A percentile compares a stretch with the other conserved stretches of the same genome.
phyloP scores from a whole-genome alignment of 2,797 vertebrate genomes.

The Phyllotis vaccarum region DNA sequence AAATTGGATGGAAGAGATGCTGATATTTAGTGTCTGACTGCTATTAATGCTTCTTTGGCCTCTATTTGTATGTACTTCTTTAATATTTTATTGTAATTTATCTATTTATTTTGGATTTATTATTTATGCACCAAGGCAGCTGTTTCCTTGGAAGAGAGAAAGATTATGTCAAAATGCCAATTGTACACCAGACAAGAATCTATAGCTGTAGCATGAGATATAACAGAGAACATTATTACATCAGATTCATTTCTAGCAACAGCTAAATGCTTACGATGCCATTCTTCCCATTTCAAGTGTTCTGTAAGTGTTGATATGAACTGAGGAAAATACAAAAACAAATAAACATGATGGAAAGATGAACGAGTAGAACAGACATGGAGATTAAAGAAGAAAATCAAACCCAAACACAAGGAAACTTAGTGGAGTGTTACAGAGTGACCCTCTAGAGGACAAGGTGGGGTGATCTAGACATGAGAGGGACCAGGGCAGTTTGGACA shows the following conservation, averaged over 20 bases:
- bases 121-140: slow-evolving; percentile 59
- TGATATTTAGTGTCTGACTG: slow-evolving; percentile 37
- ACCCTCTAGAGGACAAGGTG: slow-evolving; percentile 54
- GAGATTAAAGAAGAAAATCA: slow-evolving; percentile 68
- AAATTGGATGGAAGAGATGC: neutral
- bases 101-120: slow-evolving; percentile 61
- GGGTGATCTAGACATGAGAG: slow-evolving; percentile 45
- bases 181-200: slow-evolving; percentile 51
- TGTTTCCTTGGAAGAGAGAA: slow-evolving; percentile 49
- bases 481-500: neutral
- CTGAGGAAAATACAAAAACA: slow-evolving; percentile 62
- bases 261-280: slow-evolving; percentile 32
- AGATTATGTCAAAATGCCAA: slow-evolving; percentile 64
- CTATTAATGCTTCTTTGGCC: neutral
- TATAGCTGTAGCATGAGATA: slow-evolving; percentile 31
- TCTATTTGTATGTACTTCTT: slow-evolving; percentile 17
- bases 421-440: slow-evolving; percentile 61
- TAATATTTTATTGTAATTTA: slow-evolving; percentile 54
- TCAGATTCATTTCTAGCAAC: slow-evolving; percentile 57
- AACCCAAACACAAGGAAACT: slow-evolving; percentile 58
- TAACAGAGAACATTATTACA: slow-evolving; percentile 62
- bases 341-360: slow-evolving; percentile 63
- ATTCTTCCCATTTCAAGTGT: slow-evolving; percentile 14
- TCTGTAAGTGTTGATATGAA: slow-evolving; percentile 38
- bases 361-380: neutral